Percentiles rank a stretch among this genome's conserved stretches.
phyloP scores from a whole-genome alignment of 2,113 vertebrate species.

The Coptodon bakossiorum region DNA sequence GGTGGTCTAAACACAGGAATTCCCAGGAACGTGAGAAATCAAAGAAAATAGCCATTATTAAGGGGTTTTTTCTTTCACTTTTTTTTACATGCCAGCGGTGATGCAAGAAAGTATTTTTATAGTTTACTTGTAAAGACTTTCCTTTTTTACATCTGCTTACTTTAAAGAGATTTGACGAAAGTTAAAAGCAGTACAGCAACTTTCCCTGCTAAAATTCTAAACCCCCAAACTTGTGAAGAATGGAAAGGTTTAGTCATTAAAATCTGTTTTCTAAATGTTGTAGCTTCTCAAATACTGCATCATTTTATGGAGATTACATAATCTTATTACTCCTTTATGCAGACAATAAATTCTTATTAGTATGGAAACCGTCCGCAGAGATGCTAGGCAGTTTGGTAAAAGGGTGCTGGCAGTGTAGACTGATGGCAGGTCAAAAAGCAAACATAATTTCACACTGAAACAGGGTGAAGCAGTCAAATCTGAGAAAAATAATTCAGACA shows the following conservation, averaged over 20 bases:
- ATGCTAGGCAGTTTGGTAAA: neutral
- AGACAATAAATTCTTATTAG: neutral
- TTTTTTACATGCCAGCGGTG: neutral
- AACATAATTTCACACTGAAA: neutral
- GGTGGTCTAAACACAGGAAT: neutral
- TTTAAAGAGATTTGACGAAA: neutral
- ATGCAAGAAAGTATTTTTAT: neutral
- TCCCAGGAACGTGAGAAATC: neutral
- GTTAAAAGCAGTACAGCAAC: neutral
- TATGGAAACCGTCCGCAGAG: accelerated
- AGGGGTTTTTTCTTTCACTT: neutral
- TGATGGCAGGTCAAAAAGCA: neutral
- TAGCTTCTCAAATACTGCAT: neutral
- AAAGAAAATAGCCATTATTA: neutral
- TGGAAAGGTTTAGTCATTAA: neutral
- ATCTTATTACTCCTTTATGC: neutral
- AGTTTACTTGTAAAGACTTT: neutral
- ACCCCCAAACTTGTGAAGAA: neutral
- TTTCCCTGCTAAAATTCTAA: neutral
- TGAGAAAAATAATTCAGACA: neutral
- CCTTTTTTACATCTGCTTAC: neutral
- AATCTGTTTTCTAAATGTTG: neutral
- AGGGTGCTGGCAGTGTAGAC: neutral
- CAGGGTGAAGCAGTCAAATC: neutral
- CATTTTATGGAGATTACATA: neutral